Evolutionary conservation across 2,797 vertebrate species (phyloP).

Genomic region (Clarias fuscus): DNA sequence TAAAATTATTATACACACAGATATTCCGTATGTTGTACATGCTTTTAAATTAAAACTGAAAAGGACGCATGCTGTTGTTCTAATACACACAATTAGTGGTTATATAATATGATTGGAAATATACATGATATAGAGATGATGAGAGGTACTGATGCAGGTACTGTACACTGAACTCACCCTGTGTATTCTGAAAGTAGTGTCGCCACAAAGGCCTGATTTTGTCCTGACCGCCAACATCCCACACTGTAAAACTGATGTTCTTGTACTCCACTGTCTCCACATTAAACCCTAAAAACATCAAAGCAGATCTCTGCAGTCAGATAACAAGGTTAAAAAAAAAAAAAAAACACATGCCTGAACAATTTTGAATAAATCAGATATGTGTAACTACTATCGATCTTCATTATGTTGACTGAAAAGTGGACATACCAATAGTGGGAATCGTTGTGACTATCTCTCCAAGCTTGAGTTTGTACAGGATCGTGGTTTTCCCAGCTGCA

Average conservation of each 20-base stretch:
- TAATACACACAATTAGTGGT: neutral
- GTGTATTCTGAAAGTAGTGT: constrained; percentile 98
- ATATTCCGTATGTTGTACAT: neutral
- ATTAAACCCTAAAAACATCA: constrained; percentile 77
- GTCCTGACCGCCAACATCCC: constrained; percentile 98
- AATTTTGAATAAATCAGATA: neutral
- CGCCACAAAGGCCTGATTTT: constrained; percentile 97
- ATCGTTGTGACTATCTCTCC: constrained; percentile 98
- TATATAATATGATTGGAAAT: neutral
- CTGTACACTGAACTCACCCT: constrained; percentile 74
- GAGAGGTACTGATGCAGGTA: neutral
- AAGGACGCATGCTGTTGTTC: neutral
- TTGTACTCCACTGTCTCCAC: constrained; percentile 93
- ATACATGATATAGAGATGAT: neutral
- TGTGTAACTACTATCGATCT: neutral
- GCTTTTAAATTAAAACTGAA: neutral
- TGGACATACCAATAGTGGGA: constrained; percentile 87
- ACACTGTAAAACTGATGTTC: constrained; percentile 98
- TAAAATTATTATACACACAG: neutral
- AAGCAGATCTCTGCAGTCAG: neutral
- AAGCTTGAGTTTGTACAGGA: constrained; percentile 96
- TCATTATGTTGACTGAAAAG: constrained; percentile 5
- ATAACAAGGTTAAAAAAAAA: neutral
- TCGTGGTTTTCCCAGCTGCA: constrained; percentile 95
- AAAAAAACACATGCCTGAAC: neutral